A percentile compares a stretch with the other conserved stretches of the same genome.
These are phyloP conservation scores for Hyposmocoma kahamanoa DNA, from an alignment of 1,140 invertebrate genomes.

Conservation along the genomic window DNA sequence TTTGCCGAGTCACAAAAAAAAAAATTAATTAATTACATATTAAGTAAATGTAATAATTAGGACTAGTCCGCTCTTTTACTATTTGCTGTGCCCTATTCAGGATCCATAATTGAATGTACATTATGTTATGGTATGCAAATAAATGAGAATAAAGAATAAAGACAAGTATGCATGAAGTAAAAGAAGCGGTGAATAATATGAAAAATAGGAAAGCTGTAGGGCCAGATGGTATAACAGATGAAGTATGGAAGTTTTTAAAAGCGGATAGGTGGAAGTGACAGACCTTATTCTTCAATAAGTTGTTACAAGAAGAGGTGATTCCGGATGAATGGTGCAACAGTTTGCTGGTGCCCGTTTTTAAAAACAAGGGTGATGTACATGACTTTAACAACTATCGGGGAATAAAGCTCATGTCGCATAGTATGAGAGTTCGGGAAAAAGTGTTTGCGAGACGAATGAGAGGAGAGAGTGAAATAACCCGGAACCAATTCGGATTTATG, in stretches of 20 bases:
- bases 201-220: slow-evolving; percentile 20
- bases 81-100: too few relatives aligned
- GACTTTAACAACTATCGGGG: slow-evolving; percentile 15
- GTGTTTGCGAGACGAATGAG: slow-evolving; percentile 8
- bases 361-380: slow-evolving; percentile 18
- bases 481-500: slow-evolving; percentile 1
- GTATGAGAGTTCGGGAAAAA: slow-evolving; percentile 16
- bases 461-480: background rate
- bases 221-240: slow-evolving; percentile 21
- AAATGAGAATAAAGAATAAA: too few relatives aligned
- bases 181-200: slow-evolving; percentile 14
- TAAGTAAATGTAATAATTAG: too few relatives aligned
- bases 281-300: slow-evolving; percentile 23
- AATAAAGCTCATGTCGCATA: slow-evolving; percentile 27
- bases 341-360: slow-evolving; percentile 16
- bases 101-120: too few relatives aligned
- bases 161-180: slow-evolving; percentile 11
- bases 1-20: too few relatives aligned
- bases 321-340: slow-evolving; percentile 21
- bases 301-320: slow-evolving; percentile 21
- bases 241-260: slow-evolving; percentile 20
- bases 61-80: too few relatives aligned
- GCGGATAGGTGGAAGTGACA: slow-evolving; percentile 18
- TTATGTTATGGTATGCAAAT: too few relatives aligned
- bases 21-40: too few relatives aligned